phyloP scores from a whole-genome alignment of 2,888 invertebrate species.

The Ophonus ardosiacus region DNA sequence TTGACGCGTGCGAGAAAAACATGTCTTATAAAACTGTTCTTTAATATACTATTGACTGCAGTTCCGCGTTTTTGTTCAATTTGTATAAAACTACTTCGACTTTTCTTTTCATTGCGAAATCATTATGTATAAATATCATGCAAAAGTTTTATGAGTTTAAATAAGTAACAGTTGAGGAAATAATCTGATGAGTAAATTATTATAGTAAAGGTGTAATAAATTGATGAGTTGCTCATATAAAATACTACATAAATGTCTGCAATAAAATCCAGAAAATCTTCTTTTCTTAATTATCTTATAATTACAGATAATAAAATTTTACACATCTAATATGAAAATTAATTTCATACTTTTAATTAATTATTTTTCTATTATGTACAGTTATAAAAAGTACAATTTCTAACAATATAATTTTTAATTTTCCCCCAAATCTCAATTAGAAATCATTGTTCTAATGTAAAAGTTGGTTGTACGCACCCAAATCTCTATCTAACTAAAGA shows the following conservation, averaged over 20 bases:
- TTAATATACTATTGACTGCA: no score
- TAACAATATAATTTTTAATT: background rate
- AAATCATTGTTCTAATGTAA: conserved; percentile 28
- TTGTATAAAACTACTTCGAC: no score
- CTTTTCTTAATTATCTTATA: background rate
- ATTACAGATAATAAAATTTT: background rate
- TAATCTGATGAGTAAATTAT: no score
- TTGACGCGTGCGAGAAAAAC: no score
- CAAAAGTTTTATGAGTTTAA: no score
- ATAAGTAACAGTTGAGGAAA: no score
- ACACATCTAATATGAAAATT: background rate
- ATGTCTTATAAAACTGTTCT: no score
- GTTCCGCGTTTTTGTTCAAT: no score
- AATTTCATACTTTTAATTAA: background rate
- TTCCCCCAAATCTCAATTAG: background rate
- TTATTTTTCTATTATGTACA: background rate
- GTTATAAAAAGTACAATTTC: background rate
- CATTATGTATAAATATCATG: no score
- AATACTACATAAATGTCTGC: background rate
- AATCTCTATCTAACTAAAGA: conserved; percentile 11
- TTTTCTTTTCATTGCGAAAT: no score
- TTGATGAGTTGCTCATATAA: no score
- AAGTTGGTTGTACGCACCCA: conserved; percentile 29
- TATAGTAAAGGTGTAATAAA: no score
- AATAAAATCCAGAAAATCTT: background rate